Evolutionary conservation across 2,113 vertebrate genomes (phyloP).

Genomic region (Deroptyus accipitrinus): DNA sequence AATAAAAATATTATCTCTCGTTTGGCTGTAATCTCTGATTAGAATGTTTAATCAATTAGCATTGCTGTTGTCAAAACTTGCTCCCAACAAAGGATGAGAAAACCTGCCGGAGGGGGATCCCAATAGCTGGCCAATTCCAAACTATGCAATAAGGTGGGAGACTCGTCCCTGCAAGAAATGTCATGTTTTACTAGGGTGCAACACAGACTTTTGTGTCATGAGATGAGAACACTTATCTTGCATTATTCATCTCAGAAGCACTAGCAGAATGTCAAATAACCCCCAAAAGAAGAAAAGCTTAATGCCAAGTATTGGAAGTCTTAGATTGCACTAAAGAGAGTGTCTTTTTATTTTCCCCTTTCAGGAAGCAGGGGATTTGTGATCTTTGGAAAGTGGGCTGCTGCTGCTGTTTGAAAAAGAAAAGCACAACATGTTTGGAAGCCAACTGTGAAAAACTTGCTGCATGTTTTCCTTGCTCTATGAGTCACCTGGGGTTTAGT

Average conservation of each 20-base stretch:
- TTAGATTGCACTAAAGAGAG: background rate
- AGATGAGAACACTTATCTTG: constrained; percentile 48
- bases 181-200: constrained; percentile 50
- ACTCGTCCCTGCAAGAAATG: constrained; percentile 65
- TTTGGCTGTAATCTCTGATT: constrained; percentile 74
- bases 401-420: background rate
- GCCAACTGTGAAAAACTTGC: background rate
- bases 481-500: constrained; percentile 24
- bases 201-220: constrained; percentile 22
- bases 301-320: background rate
- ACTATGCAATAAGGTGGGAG: constrained; percentile 35
- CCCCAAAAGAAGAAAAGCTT: background rate
- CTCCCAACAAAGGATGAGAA: constrained; percentile 68
- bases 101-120: constrained; percentile 43
- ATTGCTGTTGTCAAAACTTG: constrained; percentile 81
- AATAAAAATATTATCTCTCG: constrained; percentile 59
- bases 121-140: constrained; percentile 5
- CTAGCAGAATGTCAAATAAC: constrained; percentile 52
- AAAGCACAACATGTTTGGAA: background rate
- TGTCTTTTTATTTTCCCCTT: background rate
- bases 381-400: background rate
- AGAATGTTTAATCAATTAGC: constrained; percentile 83
- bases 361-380: background rate
- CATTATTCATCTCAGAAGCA: constrained; percentile 34
- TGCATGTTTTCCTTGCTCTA: background rate